phyloP scores from a whole-genome alignment of 2,888 invertebrate genomes.

The Dione vanillae region DNA sequence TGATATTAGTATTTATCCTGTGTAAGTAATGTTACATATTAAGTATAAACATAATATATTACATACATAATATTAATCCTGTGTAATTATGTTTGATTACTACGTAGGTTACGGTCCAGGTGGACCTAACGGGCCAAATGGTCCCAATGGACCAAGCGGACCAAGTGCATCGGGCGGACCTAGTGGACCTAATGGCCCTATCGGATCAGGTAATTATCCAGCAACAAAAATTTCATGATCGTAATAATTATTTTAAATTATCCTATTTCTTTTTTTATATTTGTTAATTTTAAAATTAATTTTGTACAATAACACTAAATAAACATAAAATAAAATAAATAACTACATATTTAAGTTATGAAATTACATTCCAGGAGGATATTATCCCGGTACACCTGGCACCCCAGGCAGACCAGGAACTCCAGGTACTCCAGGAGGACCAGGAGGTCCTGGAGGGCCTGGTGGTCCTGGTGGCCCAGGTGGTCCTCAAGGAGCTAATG shows the following conservation, averaged over 20 bases:
- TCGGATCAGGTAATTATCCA: conserved; percentile 48
- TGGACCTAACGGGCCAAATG: conserved; percentile 40
- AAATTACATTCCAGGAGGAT: conserved; percentile 55
- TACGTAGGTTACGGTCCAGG: conserved; percentile 39
- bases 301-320: too few relatives aligned
- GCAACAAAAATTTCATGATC: neutral
- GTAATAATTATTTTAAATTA: too few relatives aligned
- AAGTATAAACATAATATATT: too few relatives aligned
- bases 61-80: too few relatives aligned
- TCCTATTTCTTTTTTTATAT: too few relatives aligned
- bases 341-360: conserved; percentile 26
- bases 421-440: conserved; percentile 58
- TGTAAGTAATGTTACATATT: too few relatives aligned
- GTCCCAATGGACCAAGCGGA: conserved; percentile 49
- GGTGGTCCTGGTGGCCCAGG: conserved; percentile 37
- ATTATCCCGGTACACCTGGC: conserved; percentile 62
- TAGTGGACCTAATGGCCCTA: conserved; percentile 46
- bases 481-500: too few relatives aligned
- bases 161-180: conserved; percentile 48
- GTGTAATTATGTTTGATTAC: too few relatives aligned
- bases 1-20: too few relatives aligned
- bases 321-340: too few relatives aligned
- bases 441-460: conserved; percentile 40
- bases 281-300: too few relatives aligned
- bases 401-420: conserved; percentile 39